phyloP scores from a whole-genome alignment of 2,113 vertebrate species.

The Tyrannus savana region DNA sequence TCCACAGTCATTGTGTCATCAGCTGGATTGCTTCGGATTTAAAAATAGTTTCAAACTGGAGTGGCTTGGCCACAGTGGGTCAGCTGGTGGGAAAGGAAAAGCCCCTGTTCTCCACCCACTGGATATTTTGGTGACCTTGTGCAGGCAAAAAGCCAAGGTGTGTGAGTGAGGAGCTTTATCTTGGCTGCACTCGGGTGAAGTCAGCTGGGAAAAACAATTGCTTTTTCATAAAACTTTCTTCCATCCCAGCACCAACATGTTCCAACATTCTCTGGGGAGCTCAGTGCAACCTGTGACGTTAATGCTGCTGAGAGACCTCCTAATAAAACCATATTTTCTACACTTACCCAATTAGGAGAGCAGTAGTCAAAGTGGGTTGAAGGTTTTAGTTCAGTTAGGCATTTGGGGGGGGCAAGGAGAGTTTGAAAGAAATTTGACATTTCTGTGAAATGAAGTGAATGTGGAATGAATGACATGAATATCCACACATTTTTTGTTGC shows the following conservation, averaged over 20 bases:
- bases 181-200: background rate
- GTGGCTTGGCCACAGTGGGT: background rate
- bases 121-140: background rate
- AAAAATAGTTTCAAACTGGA: background rate
- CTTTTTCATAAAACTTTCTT: background rate
- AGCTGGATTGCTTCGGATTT: background rate
- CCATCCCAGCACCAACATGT: background rate
- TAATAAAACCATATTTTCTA: background rate
- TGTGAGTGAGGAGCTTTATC: background rate
- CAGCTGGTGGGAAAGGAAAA: slow-evolving; percentile 2
- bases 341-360: background rate
- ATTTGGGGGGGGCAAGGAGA: background rate
- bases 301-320: background rate
- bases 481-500: background rate
- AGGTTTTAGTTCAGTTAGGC: background rate
- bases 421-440: background rate
- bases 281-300: background rate
- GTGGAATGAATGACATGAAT: background rate
- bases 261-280: background rate
- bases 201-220: slow-evolving; percentile 8
- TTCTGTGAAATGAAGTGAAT: background rate
- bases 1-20: background rate
- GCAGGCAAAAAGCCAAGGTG: slow-evolving; percentile 2
- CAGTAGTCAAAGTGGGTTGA: background rate
- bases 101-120: background rate